Evolutionary conservation across 2,888 invertebrate genomes (phyloP).

Genomic region (Pristionchus exspectatus): DNA sequence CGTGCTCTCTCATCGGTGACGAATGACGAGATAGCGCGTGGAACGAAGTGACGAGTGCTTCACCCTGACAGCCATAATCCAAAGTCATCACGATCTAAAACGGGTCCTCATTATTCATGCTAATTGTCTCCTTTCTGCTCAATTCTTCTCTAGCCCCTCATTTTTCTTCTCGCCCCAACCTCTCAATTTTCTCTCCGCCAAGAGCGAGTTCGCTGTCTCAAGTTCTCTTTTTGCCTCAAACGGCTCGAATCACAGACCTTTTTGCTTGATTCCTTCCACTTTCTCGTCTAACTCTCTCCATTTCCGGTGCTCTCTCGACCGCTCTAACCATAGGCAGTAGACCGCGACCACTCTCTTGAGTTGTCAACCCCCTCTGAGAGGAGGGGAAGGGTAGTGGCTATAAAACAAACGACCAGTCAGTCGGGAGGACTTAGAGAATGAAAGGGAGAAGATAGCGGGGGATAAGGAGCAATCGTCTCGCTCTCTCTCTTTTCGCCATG

Average conservation of each 20-base stretch:
- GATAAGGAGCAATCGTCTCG: no score
- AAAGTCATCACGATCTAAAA: not conserved
- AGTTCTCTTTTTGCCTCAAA: constrained; percentile 5
- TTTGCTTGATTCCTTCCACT: constrained; percentile 35
- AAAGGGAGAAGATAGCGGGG: constrained; percentile 38
- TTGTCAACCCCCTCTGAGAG: not conserved
- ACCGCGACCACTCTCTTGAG: not conserved
- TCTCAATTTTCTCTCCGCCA: not conserved
- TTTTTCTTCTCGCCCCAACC: not conserved
- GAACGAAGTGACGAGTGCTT: not conserved
- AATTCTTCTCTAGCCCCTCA: not conserved
- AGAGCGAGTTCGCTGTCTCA: not conserved
- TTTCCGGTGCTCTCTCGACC: not conserved
- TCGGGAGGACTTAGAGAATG: constrained; percentile 34
- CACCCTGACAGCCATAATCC: not conserved
- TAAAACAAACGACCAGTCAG: constrained; percentile 45
- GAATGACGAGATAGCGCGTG: no score
- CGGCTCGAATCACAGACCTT: not conserved
- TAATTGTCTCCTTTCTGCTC: not conserved
- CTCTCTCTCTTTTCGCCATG: no score
- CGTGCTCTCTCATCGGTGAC: no score
- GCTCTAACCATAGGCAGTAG: not conserved
- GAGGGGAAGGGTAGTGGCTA: constrained; percentile 23
- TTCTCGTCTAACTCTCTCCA: not conserved
- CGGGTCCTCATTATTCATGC: constrained; percentile 31